Percentiles rank a stretch among this genome's conserved stretches.
phyloP scores from a whole-genome alignment of 2,113 vertebrate genomes.

The Sebastes schlegelii region DNA sequence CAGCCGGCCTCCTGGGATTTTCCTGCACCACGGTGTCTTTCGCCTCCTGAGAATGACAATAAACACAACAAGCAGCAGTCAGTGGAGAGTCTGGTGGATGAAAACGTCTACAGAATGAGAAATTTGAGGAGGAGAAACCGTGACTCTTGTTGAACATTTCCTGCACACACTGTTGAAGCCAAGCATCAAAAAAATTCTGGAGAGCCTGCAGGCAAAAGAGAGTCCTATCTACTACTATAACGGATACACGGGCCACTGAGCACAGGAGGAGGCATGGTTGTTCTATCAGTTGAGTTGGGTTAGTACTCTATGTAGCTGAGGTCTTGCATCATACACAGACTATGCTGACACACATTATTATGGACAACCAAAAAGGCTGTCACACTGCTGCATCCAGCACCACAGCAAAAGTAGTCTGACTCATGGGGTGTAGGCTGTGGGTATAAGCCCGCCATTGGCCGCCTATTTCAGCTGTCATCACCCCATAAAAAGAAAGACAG shows the following conservation, averaged over 20 bases:
- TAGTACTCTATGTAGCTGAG: neutral
- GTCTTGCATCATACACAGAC: slow-evolving; percentile 14
- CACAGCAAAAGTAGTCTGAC: neutral
- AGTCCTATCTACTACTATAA: neutral
- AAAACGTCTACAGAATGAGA: slow-evolving; percentile 11
- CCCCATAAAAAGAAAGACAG: too few species aligned
- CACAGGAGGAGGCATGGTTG: slow-evolving; percentile 27
- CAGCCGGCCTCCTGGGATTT: slow-evolving; percentile 10
- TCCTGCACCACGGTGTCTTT: neutral
- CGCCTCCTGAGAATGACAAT: slow-evolving; percentile 26
- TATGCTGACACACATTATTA: slow-evolving; percentile 21
- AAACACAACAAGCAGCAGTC: slow-evolving; percentile 46
- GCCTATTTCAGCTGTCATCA: neutral
- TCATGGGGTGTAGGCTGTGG: neutral
- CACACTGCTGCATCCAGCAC: slow-evolving; percentile 28
- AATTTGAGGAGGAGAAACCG: neutral
- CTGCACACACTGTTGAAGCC: neutral
- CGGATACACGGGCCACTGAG: slow-evolving; percentile 25
- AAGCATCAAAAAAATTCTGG: neutral
- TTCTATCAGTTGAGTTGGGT: slow-evolving; percentile 34
- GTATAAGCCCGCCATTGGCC: neutral
- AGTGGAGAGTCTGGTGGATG: neutral
- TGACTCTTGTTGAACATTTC: neutral
- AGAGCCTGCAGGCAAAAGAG: slow-evolving; percentile 5
- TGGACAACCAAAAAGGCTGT: slow-evolving; percentile 20